These are phyloP conservation scores for Ameiurus melas DNA, from an alignment of 2,113 vertebrate genomes.

Conservation along the genomic window DNA sequence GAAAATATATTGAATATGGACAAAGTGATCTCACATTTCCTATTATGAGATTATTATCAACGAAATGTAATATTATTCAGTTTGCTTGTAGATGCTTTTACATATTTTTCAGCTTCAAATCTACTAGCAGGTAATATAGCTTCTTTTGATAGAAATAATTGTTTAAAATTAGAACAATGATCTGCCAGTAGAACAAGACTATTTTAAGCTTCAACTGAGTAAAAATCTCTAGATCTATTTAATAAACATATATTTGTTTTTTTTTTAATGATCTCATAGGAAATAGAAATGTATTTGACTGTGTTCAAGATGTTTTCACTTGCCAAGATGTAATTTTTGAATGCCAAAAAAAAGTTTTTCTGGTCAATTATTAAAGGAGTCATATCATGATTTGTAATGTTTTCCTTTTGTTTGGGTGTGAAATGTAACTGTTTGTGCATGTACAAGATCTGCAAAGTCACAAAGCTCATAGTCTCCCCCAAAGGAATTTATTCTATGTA, in stretches of 20 bases:
- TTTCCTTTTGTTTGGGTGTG: too few relatives aligned
- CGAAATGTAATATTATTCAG: too few relatives aligned
- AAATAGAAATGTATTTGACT: not conserved
- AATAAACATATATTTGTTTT: not conserved
- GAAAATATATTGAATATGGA: not conserved
- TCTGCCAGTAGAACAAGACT: not conserved
- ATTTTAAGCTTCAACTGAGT: not conserved
- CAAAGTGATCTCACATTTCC: too few relatives aligned
- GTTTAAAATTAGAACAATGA: not conserved
- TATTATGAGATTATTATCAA: too few relatives aligned
- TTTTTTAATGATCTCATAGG: not conserved
- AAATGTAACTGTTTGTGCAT: too few relatives aligned
- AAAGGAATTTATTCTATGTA: too few relatives aligned
- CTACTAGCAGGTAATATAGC: too few relatives aligned
- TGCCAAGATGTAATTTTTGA: not conserved
- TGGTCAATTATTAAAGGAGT: not conserved
- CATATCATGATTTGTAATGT: too few relatives aligned
- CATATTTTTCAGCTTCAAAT: too few relatives aligned
- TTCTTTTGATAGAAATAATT: not conserved
- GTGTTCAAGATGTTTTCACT: not conserved
- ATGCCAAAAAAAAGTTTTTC: not conserved
- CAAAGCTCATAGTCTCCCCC: too few relatives aligned
- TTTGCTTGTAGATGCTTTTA: too few relatives aligned
- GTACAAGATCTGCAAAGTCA: too few relatives aligned
- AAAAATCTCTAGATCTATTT: not conserved